Base-by-base conservation (phyloP, 2,797 vertebrate species). In the Alcedo atthis region DNA sequence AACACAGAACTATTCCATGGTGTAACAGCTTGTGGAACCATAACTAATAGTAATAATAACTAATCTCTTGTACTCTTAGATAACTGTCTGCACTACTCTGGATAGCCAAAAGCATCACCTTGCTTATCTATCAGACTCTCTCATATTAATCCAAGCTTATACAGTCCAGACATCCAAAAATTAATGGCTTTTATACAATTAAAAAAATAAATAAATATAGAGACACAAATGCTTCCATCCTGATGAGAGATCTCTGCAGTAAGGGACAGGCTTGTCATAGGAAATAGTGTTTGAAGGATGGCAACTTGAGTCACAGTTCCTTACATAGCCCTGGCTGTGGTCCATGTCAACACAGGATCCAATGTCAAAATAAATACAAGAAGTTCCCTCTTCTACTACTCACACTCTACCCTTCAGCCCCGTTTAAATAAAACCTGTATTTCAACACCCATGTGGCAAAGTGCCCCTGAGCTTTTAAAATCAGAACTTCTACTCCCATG, bases 361-460 rank as follows among this genome's bases (percentile, higher is more conserved):
- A 61, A 35, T 28, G 46, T 77, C 86, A 93, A 87, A 92, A 93
- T 55, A 90, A 87, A 93, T 30, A 61, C 15, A 35, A 84, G 63
- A 70, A 79, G 17, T 70, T 76, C 67, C 20, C 33, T 89, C 77
- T 81, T 75, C 58, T 18, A 66, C 59, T 3, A 58, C 48, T 59
- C 49, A 84, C 45, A 22, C 18, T 62, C 33, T 42, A 33, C 30
- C 30, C 48, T 87, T 49, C 49, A 91, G 48, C 32, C 7, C 25
- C 21, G 30, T 45, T 43, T 32, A 22, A n/a, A 43, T 30, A 40
- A 17, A 17, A 54, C 40, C 48, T 58, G 25, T 33, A 46, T 54
- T 93, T 75, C 40, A 55, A 3, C 4, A 12, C 58, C 8, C 33
- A 24, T 0, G 14, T 46, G 48, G 28, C 81, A 57, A 84, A 66